Base-by-base conservation (phyloP, 92 coral and sea anemone species). In the Desmophyllum pertusum region DNA sequence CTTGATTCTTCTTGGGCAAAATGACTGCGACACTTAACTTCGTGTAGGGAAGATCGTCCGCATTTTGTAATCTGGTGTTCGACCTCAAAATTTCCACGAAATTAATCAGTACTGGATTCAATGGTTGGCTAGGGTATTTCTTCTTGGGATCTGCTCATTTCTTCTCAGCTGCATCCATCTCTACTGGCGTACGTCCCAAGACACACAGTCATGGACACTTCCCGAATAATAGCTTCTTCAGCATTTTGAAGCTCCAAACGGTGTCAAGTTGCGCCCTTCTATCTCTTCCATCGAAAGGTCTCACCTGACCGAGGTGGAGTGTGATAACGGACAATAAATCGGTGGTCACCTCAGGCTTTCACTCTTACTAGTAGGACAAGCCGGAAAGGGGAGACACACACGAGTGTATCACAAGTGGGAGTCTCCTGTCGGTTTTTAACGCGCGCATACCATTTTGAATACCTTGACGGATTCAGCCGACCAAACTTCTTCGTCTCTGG, bases 291-390 rank as follows among this genome's bases (percentile, higher is more conserved):
- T 52, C 75, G 39, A 63, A 72, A 43, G 86, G 75, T 66, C 73
- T 84, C 25, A n/a, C n/a, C n/a, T n/a, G n/a, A n/a, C n/a, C n/a
- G n/a, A n/a, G n/a, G n/a, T n/a, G n/a, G n/a, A n/a, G n/a, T n/a
- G n/a, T n/a, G n/a, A n/a, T 90, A 59, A 39, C 75, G 83, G 73
- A 57, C 72, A 48, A 84, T 74, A 52, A 90, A 90, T 69, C 91
- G 82, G 11, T 90, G 89, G n/a, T n/a, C 25, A 90, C 83, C 92
- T n/a, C 94, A 93, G 41, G 84, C 86, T 85, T 68, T 55, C 48
- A 88, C 92, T 53, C 91, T 86, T 17, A 93, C 97, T 21, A 90
- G 64, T n/a, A n/a, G 19, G 94, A 93, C 45, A 84, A 35, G 35
- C 90, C n/a, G n/a, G n/a, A n/a, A n/a, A n/a, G n/a, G n/a, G n/a